These are phyloP conservation scores for Trachops cirrhosus DNA, from an alignment of 2,797 vertebrate species.

Conservation along the genomic window DNA sequence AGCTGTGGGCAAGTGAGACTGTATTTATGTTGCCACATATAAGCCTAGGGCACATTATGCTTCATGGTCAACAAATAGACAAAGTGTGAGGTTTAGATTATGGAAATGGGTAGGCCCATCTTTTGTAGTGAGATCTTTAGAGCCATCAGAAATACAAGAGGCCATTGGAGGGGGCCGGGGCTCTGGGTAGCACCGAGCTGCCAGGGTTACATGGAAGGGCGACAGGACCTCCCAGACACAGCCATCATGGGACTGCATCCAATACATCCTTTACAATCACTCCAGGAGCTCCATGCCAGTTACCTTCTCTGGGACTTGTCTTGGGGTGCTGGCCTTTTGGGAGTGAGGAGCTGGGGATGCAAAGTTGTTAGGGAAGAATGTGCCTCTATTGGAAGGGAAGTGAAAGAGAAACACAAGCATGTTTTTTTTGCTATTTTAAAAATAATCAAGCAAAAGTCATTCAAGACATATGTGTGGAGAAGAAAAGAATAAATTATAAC, in stretches of 20 bases:
- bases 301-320: neutral
- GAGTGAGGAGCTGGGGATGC: accelerated
- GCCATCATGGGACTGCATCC: too few relatives aligned
- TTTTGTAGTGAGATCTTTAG: neutral
- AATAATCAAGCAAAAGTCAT: neutral
- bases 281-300: accelerated
- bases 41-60: accelerated
- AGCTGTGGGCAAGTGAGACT: accelerated
- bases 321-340: neutral
- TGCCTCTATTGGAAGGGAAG: neutral
- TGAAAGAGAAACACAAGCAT: neutral
- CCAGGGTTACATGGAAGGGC: accelerated
- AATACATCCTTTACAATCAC: neutral
- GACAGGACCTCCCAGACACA: neutral
- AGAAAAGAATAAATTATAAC: neutral
- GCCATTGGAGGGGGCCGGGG: accelerated
- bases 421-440: neutral
- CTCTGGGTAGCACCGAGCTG: accelerated
- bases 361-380: too few relatives aligned
- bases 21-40: accelerated
- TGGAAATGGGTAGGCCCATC: accelerated
- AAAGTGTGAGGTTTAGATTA: accelerated
- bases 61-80: neutral
- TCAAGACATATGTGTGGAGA: neutral
- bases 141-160: neutral